Evolutionary conservation across 2,888 invertebrate species (phyloP), one percentile per base, ranked within the genome.

Genomic region (Erannis defoliaria): DNA sequence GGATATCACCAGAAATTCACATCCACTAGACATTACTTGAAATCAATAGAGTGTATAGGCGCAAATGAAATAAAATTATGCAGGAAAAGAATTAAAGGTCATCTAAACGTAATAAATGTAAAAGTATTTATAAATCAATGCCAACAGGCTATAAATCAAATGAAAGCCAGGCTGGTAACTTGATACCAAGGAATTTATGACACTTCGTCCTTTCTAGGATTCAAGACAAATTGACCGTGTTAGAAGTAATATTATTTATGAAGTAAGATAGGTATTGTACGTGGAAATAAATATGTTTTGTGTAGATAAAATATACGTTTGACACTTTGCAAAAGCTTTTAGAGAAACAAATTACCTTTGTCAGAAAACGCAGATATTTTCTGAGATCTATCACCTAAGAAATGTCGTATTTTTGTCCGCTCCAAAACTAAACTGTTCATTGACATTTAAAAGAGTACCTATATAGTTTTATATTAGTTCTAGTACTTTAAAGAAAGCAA

Each of bases 101-200:
- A 35, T 12, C 26, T 35, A 35, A 10, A 40, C 23, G 9, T 26
- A 37, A 57, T 14, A 29, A 14, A 35, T 2, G 6, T 31, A 33
- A 48, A 49, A 42, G 4, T 40, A 54, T 35, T 49, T 14, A 33
- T 40, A 38, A 49, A 35, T 53, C 42, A 55, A 42, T 42, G 12
- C 29, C 35, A 35, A 19, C 9, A 3, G 31, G 9, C 6, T 21
- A 61, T 61, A 61, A 55, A 61, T 61, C 55, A 55, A 6, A 38
- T 21, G 23, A 55, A 43, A 55, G 26, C 21, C 6, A 6, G 19
- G 23, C 21, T 31, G 45, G 55, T 50, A 55, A 55, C 51, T 21
- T 55, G 61, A 55, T 55, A 61, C 16, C 51, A 21, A 10, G 46
- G 33, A 31, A 55, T 61, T 51, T 61, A 55, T 55, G 33, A 50